Conservation (phyloP, 2,888 invertebrate species). For the Cataglyphis livida region DNA sequence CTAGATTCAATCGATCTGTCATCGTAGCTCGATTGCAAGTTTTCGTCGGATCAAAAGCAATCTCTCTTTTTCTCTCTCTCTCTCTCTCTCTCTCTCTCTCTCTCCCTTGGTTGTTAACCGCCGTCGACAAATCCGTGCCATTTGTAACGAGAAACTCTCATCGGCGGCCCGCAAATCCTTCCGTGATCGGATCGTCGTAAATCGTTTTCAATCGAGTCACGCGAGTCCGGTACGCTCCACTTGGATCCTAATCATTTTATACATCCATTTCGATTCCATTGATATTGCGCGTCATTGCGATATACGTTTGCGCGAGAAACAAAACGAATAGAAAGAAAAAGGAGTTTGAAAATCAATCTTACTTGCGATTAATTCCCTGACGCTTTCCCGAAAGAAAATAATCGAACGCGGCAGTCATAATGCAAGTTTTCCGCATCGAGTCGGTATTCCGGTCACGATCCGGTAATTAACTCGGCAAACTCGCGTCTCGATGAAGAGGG, state of each 20-base stretch:
- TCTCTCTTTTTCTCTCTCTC: neutral
- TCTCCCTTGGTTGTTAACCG: constrained; percentile 32
- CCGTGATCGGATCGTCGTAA: constrained; percentile 58
- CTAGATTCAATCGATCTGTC: constrained; percentile 1
- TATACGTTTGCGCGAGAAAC: neutral
- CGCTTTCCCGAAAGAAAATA: constrained; percentile 22
- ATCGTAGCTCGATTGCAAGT: neutral
- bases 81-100: neutral
- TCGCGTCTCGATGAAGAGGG: constrained; percentile 42
- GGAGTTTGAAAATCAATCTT: neutral
- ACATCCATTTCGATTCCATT: constrained; percentile 46
- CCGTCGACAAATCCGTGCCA: constrained; percentile 59
- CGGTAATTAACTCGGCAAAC: constrained; percentile 48
- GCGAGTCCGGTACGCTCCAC: constrained; percentile 48
- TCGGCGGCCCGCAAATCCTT: constrained; percentile 54
- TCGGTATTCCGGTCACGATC: constrained; percentile 29
- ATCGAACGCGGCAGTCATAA: constrained; percentile 33
- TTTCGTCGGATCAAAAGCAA: constrained; percentile 40
- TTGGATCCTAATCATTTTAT: constrained; percentile 60
- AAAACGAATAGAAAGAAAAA: neutral
- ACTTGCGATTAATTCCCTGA: constrained; percentile 16
- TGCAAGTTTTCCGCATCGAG: constrained; percentile 27
- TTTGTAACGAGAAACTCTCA: constrained; percentile 53
- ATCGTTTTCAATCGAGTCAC: constrained; percentile 64
- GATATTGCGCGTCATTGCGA: neutral